phyloP scores from a whole-genome alignment of 2,113 vertebrate species.

The Noturus placidus region DNA sequence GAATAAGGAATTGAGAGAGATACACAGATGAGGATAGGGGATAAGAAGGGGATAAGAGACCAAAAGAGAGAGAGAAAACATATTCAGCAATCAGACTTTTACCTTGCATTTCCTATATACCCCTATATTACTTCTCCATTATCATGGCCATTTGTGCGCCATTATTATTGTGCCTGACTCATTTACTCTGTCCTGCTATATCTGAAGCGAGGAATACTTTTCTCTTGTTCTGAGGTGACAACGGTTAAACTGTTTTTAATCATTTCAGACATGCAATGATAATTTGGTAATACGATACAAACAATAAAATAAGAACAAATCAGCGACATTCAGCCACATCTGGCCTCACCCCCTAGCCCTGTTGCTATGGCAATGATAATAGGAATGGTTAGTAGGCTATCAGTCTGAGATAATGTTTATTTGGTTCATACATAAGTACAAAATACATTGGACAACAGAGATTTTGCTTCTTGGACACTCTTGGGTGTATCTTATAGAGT shows the following conservation, averaged over 20 bases:
- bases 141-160: neutral
- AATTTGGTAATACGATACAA: constrained; percentile 38
- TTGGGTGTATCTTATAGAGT: no score
- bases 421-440: constrained; percentile 28
- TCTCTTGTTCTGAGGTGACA: constrained; percentile 14
- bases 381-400: constrained; percentile 38
- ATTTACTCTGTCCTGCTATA: constrained; percentile 7
- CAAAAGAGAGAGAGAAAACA: neutral
- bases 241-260: constrained; percentile 35
- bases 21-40: neutral
- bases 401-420: constrained; percentile 35
- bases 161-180: neutral
- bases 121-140: neutral
- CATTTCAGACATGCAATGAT: constrained; percentile 17
- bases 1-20: neutral
- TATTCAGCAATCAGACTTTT: neutral
- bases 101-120: neutral
- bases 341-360: constrained; percentile 34
- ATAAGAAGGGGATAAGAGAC: neutral
- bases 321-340: constrained; percentile 21
- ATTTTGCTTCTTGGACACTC: no score
- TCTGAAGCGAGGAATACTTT: neutral
- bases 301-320: constrained; percentile 23
- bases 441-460: no score
- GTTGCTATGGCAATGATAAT: constrained; percentile 43